phyloP scores from a whole-genome alignment of 2,113 vertebrate genomes.

The Rhinopithecus roxellana region DNA sequence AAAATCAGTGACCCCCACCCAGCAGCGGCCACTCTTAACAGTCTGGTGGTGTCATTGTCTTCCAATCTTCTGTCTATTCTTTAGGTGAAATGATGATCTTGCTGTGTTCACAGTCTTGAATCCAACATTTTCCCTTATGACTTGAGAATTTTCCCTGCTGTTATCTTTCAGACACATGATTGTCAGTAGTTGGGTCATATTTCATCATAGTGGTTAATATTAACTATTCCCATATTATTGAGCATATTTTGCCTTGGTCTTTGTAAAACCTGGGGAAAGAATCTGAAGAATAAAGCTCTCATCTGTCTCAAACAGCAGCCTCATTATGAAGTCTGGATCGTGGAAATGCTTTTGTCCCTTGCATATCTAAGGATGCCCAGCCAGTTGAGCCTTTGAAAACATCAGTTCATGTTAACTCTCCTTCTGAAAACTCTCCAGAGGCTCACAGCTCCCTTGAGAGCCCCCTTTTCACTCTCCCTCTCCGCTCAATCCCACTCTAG shows the following conservation, averaged over 20 bases:
- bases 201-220: background rate
- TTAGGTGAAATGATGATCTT: background rate
- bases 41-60: too few species aligned
- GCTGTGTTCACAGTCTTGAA: background rate
- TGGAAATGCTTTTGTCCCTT: background rate
- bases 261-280: background rate
- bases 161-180: background rate
- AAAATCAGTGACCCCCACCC: background rate
- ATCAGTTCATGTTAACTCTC: background rate
- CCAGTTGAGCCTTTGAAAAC: background rate
- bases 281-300: background rate
- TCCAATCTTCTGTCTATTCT: background rate
- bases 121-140: background rate
- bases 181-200: background rate
- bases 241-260: background rate
- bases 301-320: background rate
- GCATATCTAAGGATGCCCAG: fast-evolving
- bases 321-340: background rate
- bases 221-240: background rate
- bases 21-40: background rate
- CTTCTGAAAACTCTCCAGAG: background rate
- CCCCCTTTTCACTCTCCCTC: too few species aligned
- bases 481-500: background rate
- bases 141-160: background rate
- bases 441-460: background rate